Evolutionary conservation across 1,140 invertebrate species (phyloP), one percentile per base, ranked within the genome.

Genomic region (Dendrolimus kikuchii): DNA sequence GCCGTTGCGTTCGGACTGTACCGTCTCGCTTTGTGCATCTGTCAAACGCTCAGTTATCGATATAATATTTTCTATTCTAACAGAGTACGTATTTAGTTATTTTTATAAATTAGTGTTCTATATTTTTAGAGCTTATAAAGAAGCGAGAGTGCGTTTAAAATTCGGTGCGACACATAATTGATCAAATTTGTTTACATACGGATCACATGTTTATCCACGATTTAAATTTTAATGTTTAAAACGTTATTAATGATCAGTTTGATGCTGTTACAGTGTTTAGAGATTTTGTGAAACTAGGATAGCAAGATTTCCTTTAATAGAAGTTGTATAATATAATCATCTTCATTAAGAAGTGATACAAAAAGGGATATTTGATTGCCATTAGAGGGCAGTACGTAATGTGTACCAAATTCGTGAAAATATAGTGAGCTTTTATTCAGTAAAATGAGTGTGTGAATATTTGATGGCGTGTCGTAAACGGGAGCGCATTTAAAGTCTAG

Each of bases 381-480:
- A 36, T 37, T 7, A 5, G 5, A 8, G 36, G 36, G 36, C 23
- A 23, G 4, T 36, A 37, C 23, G 6, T 36, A 7, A 46, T 46
- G 46, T 37, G 38, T 37, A 7, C 7, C 23, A 7, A 0, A 23
- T 37, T 7, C 45, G 38, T 46, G 4, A 5, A 46, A 23, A 23
- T 46, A 46, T 36, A 45, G 50, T 51, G 60, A 58, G 71, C 70
- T 74, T 72, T 74, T 72, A 74, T 76, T 74, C 68, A 74, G 78
- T 70, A 67, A 77, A 74, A 82, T 76, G 68, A 74, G 68, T 74
- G 67, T 79, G 76, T 86, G 72, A 86, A 86, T 86, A 82, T 86
- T 86, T 86, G 71, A 86, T 86, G 78, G 78, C 75, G 70, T 74
- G 71, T 78, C 77, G 77, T 81, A 72, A 76, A 74, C 59, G 68